These are phyloP conservation scores for Sebastes itinus DNA, from an alignment of 2,797 vertebrate genomes.

Conservation along the genomic window DNA sequence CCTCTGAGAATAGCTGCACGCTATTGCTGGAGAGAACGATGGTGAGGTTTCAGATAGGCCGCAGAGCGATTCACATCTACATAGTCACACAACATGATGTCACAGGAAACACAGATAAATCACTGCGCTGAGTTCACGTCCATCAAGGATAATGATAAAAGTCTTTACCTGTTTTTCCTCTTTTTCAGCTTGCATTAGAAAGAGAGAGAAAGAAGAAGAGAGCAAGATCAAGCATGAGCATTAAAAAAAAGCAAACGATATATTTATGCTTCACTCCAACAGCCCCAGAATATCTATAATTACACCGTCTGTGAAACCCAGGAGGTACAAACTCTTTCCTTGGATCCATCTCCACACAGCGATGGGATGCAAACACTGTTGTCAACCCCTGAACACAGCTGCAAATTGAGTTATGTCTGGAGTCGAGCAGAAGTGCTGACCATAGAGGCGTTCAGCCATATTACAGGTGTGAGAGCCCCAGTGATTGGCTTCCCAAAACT, in stretches of 20 bases:
- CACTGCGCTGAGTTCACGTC: conserved; percentile 1
- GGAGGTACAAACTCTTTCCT: conserved; percentile 54
- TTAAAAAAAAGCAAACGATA: conserved; percentile 18
- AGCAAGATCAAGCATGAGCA: conserved; percentile 23
- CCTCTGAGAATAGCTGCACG: conserved; percentile 64
- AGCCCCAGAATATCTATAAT: conserved; percentile 46
- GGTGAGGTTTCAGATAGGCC: conserved; percentile 28
- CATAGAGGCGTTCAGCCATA: conserved; percentile 14
- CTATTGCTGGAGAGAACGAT: conserved; percentile 62
- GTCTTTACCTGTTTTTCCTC: conserved; percentile 74
- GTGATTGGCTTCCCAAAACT: conserved; percentile 35
- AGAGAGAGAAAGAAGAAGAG: conserved; percentile 41
- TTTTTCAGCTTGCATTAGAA: conserved; percentile 64
- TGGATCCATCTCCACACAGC: conserved; percentile 52
- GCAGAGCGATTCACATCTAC: conserved; percentile 22
- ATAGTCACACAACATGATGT: conserved; percentile 17
- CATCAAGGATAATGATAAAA: background rate
- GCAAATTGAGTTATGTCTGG: conserved; percentile 32
- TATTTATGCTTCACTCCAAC: conserved; percentile 23
- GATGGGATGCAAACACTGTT: conserved; percentile 38
- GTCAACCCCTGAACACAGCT: conserved; percentile 53
- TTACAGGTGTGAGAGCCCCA: conserved; percentile 70
- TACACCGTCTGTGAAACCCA: conserved; percentile 39
- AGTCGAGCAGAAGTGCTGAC: conserved; percentile 38
- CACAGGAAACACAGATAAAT: conserved; percentile 23